These are phyloP conservation scores for Sinotaia quadrata DNA, from an alignment of 2,888 invertebrate species.

Conservation along the genomic window DNA sequence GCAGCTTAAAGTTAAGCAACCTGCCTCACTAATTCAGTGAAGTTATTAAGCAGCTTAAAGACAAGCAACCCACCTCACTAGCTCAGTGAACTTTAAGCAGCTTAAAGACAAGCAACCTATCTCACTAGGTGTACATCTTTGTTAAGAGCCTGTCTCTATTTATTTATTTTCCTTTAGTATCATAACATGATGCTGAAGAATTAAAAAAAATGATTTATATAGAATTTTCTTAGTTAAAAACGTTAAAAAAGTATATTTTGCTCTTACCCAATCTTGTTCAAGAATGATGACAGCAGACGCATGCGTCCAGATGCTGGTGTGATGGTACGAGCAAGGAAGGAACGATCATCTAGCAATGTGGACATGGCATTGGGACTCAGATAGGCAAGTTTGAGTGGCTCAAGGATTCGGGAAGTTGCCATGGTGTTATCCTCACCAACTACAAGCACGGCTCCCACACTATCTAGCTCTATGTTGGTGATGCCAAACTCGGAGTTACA, in stretches of 20 bases:
- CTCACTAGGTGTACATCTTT: no score
- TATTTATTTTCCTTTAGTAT: no score
- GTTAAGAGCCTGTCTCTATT: no score
- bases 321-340: constrained; percentile 60
- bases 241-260: background rate
- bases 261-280: constrained; percentile 10
- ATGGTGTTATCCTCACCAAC: constrained; percentile 55
- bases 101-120: no score
- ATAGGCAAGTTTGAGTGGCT: constrained; percentile 75
- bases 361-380: constrained; percentile 59
- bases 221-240: no score
- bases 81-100: no score
- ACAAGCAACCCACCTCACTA: no score
- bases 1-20: no score
- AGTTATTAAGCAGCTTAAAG: no score
- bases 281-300: constrained; percentile 1
- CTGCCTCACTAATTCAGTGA: no score
- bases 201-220: no score
- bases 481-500: constrained; percentile 50
- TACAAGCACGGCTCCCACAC: constrained; percentile 65
- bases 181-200: no score
- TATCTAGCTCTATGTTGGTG: constrained; percentile 37
- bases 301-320: constrained; percentile 44
- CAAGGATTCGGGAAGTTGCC: constrained; percentile 72
- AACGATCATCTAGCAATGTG: constrained; percentile 48